Percentiles rank a stretch among this genome's conserved stretches.
Evolutionary conservation across 2,113 vertebrate species (phyloP).

Genomic region (Jaculus jaculus): DNA sequence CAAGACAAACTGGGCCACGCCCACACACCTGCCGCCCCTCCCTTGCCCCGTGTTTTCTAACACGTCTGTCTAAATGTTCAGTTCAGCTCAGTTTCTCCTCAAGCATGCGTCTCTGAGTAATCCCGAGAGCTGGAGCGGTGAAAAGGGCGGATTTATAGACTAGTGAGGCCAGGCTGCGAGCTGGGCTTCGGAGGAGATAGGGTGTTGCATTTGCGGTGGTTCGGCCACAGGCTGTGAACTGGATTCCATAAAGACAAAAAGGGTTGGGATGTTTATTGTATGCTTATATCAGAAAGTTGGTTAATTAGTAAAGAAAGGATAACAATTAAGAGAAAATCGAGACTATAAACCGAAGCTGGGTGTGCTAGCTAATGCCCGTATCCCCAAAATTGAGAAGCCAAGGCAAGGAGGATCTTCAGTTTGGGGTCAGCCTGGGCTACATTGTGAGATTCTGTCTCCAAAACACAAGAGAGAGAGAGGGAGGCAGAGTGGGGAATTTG

Average conservation of each 20-base stretch:
- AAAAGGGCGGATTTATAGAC: background rate
- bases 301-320: slow-evolving; percentile 27
- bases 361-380: background rate
- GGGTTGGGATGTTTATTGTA: background rate
- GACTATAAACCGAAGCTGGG: background rate
- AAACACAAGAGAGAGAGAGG: no score
- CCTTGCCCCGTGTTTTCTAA: background rate
- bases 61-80: background rate
- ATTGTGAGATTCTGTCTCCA: background rate
- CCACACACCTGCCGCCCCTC: background rate
- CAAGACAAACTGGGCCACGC: background rate
- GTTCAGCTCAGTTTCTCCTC: background rate
- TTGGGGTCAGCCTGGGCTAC: background rate
- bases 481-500: background rate
- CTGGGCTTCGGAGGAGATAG: background rate
- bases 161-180: background rate
- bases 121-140: background rate
- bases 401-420: background rate
- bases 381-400: background rate
- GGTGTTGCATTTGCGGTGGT: background rate
- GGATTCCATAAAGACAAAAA: background rate
- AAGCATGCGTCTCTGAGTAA: background rate
- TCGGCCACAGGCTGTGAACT: background rate
- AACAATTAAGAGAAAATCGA: background rate
- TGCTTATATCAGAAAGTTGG: background rate